These are phyloP conservation scores for Pithecia hirsuta DNA, from an alignment of 2,797 vertebrate genomes.

Conservation along the genomic window DNA sequence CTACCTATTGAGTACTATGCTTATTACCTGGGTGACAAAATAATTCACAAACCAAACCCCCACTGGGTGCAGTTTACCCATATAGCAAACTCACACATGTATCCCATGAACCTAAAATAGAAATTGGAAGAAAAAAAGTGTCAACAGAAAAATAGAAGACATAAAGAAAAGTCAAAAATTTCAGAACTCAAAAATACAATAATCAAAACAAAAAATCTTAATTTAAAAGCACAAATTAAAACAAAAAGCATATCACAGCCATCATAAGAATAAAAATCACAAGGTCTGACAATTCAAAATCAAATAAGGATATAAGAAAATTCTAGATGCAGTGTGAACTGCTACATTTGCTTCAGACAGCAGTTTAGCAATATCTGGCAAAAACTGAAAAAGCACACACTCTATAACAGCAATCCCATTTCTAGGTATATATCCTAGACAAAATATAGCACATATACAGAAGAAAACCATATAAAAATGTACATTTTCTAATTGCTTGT, in stretches of 20 bases:
- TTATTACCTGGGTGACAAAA: no score
- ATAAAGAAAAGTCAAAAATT: not conserved
- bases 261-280: not conserved
- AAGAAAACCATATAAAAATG: not conserved
- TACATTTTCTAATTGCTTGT: not conserved
- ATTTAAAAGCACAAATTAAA: not conserved
- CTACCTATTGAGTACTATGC: no score
- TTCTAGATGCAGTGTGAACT: not conserved
- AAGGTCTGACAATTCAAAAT: not conserved
- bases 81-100: no score
- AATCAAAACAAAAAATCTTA: not conserved
- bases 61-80: no score
- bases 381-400: not conserved
- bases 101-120: no score
- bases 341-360: not conserved
- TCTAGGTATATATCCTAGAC: not conserved
- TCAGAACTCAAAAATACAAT: not conserved
- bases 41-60: no score
- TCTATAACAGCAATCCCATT: not conserved
- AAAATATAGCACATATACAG: not conserved
- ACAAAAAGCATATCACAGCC: not conserved
- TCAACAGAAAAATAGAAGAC: not conserved
- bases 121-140: no score
- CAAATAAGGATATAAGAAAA: not conserved
- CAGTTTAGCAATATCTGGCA: not conserved